Evolutionary conservation across 2,113 vertebrate genomes (phyloP).

Genomic region (Loxodonta africana): DNA sequence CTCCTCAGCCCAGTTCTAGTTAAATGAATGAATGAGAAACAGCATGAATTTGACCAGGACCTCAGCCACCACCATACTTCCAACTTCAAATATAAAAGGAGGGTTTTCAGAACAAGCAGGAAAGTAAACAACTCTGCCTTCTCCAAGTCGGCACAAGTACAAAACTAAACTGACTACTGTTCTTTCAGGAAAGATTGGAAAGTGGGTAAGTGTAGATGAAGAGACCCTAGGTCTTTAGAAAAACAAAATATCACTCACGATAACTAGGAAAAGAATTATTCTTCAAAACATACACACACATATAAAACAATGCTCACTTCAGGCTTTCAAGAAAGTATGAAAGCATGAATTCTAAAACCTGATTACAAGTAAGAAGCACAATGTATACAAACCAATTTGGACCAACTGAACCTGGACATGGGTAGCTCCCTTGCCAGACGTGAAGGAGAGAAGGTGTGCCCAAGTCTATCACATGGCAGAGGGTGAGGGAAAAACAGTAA

Average conservation of each 20-base stretch:
- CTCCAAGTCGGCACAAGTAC: rapidly evolving
- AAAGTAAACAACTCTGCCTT: not conserved
- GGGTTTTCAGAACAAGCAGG: too few species aligned
- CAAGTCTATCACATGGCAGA: rapidly evolving
- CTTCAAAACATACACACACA: not conserved
- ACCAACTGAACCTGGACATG: not conserved
- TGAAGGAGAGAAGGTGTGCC: not conserved
- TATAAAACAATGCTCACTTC: not conserved
- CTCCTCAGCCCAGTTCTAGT: not conserved
- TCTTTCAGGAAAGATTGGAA: not conserved
- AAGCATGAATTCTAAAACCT: not conserved
- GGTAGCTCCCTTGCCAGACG: not conserved
- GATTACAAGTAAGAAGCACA: not conserved
- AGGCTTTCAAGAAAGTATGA: not conserved
- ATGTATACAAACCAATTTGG: not conserved
- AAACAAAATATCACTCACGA: not conserved
- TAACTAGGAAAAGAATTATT: not conserved
- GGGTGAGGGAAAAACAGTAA: not conserved
- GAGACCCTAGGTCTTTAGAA: not conserved
- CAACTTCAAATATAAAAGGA: not conserved
- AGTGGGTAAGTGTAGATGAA: not conserved
- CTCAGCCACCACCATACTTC: too few species aligned
- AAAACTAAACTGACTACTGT: not conserved
- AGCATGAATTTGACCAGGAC: not conserved
- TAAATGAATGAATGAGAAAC: not conserved